phyloP scores from a whole-genome alignment of 2,797 vertebrate genomes.

The Varecia variegata region DNA sequence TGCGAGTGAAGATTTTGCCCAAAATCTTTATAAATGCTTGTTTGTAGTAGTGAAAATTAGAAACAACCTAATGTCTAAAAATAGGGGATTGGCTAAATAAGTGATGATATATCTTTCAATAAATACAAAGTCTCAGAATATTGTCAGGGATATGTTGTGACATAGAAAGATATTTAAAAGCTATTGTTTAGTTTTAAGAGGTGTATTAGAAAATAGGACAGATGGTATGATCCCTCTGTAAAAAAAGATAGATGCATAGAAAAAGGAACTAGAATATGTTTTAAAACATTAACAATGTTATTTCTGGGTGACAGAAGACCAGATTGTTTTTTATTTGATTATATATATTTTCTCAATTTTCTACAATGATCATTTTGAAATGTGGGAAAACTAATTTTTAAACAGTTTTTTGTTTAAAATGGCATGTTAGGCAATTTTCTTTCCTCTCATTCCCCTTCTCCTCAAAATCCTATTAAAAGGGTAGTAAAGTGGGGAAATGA shows the following conservation, averaged over 20 bases:
- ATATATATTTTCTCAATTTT: constrained; percentile 13
- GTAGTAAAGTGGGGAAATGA: neutral
- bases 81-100: neutral
- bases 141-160: neutral
- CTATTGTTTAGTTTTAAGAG: constrained; percentile 30
- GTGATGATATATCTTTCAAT: neutral
- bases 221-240: neutral
- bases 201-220: constrained; percentile 34
- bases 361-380: constrained; percentile 31
- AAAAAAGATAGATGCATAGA: neutral
- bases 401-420: constrained; percentile 7
- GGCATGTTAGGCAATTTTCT: neutral
- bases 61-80: neutral
- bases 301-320: neutral
- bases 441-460: neutral
- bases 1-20: neutral
- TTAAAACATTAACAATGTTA: neutral
- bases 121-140: neutral
- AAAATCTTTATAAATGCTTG: neutral
- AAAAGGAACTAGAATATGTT: neutral
- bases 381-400: neutral
- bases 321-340: neutral
- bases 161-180: neutral
- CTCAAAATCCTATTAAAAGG: neutral
- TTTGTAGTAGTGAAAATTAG: neutral